Evolutionary conservation across 2,888 invertebrate genomes (phyloP).

Genomic region (Drosophila demipolita): DNA sequence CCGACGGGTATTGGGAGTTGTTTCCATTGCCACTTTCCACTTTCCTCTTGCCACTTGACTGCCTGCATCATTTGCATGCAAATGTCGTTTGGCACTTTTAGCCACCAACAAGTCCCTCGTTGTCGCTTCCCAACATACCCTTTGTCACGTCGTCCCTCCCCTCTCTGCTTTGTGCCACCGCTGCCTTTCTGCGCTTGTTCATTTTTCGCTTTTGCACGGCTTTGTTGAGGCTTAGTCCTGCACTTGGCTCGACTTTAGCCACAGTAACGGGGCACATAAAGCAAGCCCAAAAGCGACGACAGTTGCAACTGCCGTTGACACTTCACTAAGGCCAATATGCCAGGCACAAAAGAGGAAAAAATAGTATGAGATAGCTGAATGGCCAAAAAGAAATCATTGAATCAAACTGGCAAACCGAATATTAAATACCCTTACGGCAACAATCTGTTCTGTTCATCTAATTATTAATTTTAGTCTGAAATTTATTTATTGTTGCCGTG

Average conservation of each 20-base stretch:
- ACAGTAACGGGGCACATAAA: slow-evolving; percentile 65
- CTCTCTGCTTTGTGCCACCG: slow-evolving; percentile 9
- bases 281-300: slow-evolving; percentile 64
- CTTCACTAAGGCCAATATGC: slow-evolving; percentile 73
- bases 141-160: background rate
- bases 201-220: slow-evolving; percentile 71
- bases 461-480: background rate
- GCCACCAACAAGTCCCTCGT: slow-evolving; percentile 45
- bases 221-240: slow-evolving; percentile 73
- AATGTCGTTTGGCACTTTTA: slow-evolving; percentile 77
- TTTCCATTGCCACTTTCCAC: slow-evolving; percentile 19
- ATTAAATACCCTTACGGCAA: background rate
- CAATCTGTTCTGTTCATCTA: background rate
- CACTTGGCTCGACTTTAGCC: slow-evolving; percentile 67
- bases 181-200: slow-evolving; percentile 49
- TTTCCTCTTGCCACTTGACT: slow-evolving; percentile 27
- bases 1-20: slow-evolving; percentile 44
- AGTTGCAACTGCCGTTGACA: slow-evolving; percentile 76
- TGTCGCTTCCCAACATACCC: slow-evolving; percentile 1
- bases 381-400: slow-evolving; percentile 6
- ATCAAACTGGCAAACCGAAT: background rate
- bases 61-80: slow-evolving; percentile 77
- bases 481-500: background rate
- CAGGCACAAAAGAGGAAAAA: slow-evolving; percentile 51
- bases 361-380: background rate